Evolutionary conservation across 2,888 invertebrate genomes (phyloP).

Genomic region (Volucella zonaria): DNA sequence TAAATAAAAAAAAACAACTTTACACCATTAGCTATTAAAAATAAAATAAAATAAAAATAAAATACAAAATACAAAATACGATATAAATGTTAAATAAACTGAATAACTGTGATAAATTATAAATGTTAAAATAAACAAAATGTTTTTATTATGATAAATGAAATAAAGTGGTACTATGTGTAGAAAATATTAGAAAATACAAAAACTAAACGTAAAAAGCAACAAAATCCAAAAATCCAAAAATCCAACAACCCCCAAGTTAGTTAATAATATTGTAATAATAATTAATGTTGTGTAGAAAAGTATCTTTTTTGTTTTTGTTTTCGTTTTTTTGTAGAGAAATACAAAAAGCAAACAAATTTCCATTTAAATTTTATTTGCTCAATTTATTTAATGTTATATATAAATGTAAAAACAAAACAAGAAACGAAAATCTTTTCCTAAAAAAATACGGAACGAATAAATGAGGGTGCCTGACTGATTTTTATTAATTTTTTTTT

Average conservation of each 20-base stretch:
- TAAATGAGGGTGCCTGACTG: constrained; percentile 70
- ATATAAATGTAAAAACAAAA: background rate
- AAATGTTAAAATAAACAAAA: constrained; percentile 61
- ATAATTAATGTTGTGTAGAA: constrained; percentile 56
- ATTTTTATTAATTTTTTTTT: constrained; percentile 58
- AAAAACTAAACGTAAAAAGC: background rate
- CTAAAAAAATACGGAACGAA: constrained; percentile 35
- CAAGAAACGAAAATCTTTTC: constrained; percentile 13
- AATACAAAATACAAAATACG: constrained; percentile 37
- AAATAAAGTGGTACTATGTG: constrained; percentile 70
- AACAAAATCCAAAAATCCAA: constrained; percentile 41
- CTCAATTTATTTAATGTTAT: constrained; percentile 51
- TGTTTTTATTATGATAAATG: constrained; percentile 66
- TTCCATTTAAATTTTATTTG: constrained; percentile 58
- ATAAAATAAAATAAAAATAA: too few species aligned
- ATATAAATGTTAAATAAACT: constrained; percentile 72
- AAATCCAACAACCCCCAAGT: constrained; percentile 12
- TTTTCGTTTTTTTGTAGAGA: constrained; percentile 29
- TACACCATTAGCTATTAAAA: constrained; percentile 54
- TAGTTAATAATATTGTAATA: constrained; percentile 49
- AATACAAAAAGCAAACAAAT: constrained; percentile 27
- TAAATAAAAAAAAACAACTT: constrained; percentile 41
- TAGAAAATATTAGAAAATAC: constrained; percentile 47
- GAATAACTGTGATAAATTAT: constrained; percentile 74
- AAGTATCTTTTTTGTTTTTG: background rate